Evolutionary conservation across 2,888 invertebrate species (phyloP), one percentile per base, ranked within the genome.

Genomic region (Luperina testacea): DNA sequence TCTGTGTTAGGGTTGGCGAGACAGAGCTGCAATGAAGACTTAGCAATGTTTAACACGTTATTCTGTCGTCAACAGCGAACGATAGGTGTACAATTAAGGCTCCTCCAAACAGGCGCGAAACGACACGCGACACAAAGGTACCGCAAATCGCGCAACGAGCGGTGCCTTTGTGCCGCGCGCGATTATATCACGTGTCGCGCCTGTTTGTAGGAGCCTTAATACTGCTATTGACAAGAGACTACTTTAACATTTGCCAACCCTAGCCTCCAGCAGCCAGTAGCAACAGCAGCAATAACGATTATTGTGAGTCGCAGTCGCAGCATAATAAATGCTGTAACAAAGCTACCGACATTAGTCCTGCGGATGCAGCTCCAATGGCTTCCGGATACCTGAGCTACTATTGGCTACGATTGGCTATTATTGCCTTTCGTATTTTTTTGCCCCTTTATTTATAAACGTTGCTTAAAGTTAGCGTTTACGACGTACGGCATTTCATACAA

Each of bases 271-370:
- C 38, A 15, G 4, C 42, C 11, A 53, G 59, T 71, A 77, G 13
- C 80, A 81, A 84, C 67, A 81, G 77, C 63, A 76, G 68, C 79
- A 72, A 77, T 88, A 88, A 82, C 80, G 81, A 84, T 81, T 82
- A 85, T 82, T 85, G 82, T 82, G 84, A 87, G 76, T 78, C 78
- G 82, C 87, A 87, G 75, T 78, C 78, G 82, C 87, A 69, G 80
- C 75, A 80, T 87, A 90, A 91, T 89, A 89, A 91, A 90, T 87
- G 87, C 84, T 81, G 87, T 85, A 85, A 90, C 90, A 90, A 88
- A 84, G 87, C 84, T 82, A 68, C 74, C 79, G 83, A 77, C 91
- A 85, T 89, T 87, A 89, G 81, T 85, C 84, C 74, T 75, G 84
- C 78, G 77, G 83, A 83, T 81, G 78, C 77, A 83, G n/a, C n/a